Evolutionary conservation across 2,888 invertebrate genomes (phyloP), one percentile per base, ranked within the genome.

Genomic region (Fragum whitleyi): DNA sequence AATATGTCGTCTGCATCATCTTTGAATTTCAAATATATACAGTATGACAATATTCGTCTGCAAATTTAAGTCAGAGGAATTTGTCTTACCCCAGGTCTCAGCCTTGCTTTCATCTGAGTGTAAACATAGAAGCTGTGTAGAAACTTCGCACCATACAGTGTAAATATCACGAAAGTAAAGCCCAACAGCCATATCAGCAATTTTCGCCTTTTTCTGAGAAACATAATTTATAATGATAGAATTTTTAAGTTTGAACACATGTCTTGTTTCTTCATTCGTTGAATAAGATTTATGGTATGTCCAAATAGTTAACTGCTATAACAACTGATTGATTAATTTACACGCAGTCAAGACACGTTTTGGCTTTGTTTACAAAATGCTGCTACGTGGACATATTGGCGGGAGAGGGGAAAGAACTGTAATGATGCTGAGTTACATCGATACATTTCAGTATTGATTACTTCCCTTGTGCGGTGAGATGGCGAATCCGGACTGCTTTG

Each of bases 321-420:
- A n/a, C 32, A 36, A 36, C 32, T 36, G 32, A 3, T 57, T 23
- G 57, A 2, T 57, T 11, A 21, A 28, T 29, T 61, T n/a, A 61
- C 61, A 61, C 61, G 32, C 61, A 61, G 14, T 21, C 61, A 57
- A 57, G 65, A 65, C 65, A 65, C 65, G 65, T 65, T 65, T 65
- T 65, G 39, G 62, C 53, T 62, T 55, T 65, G 71, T 71, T 57
- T 65, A 72, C 67, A 65, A 19, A 16, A 23, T 70, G 42, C 53
- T 77, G 81, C 81, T 76, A 84, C 84, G 84, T 84, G 84, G 84
- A 84, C 78, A 67, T 68, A 39, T 68, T 78, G 75, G 76, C 76
- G 81, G 81, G 74, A 55, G 80, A 77, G 77, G 78, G 32, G 83
- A 75, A 55, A 32, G 23, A 53, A 83, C 77, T 78, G 29, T 36